A percentile compares a stretch with the other conserved stretches of the same genome.
Evolutionary conservation across 2,888 invertebrate species (phyloP).

Genomic region (Sphaerophoria taeniata): DNA sequence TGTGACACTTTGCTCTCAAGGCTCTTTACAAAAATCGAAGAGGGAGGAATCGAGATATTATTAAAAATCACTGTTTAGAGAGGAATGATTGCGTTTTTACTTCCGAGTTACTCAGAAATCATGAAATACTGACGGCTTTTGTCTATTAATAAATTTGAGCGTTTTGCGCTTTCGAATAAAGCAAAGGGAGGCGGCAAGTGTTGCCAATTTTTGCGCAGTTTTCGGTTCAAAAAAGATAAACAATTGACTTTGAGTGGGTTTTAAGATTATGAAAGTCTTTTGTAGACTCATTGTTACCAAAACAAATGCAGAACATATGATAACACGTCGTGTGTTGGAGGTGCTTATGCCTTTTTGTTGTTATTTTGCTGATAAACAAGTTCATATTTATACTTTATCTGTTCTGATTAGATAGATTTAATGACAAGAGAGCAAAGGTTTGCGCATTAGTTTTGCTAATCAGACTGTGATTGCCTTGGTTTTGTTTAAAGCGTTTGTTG

Average conservation of each 20-base stretch:
- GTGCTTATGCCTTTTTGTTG: too few relatives aligned
- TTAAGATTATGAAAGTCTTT: background rate
- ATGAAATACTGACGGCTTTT: slow-evolving; percentile 8
- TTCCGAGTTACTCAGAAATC: slow-evolving; percentile 20
- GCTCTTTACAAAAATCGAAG: background rate
- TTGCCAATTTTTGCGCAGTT: slow-evolving; percentile 35
- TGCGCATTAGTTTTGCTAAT: too few relatives aligned
- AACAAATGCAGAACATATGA: too few relatives aligned
- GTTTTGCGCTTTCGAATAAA: background rate
- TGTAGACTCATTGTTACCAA: too few relatives aligned
- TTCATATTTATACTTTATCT: too few relatives aligned
- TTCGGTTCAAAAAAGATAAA: background rate
- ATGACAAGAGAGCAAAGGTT: too few relatives aligned
- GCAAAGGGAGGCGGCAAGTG: slow-evolving; percentile 12
- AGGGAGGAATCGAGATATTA: background rate
- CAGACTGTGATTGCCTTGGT: too few relatives aligned
- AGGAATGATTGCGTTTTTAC: slow-evolving; percentile 10
- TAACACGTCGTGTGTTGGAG: too few relatives aligned
- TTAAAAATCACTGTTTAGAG: background rate
- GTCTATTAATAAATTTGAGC: slow-evolving; percentile 18
- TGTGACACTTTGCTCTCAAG: background rate
- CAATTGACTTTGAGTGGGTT: background rate
- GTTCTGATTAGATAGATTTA: too few relatives aligned
- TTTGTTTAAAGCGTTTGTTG: too few relatives aligned
- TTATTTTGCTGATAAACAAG: too few relatives aligned